Percentiles rank a stretch among this genome's conserved stretches.
Evolutionary conservation across 2,797 vertebrate species (phyloP).

Genomic region (Notamacropus eugenii): DNA sequence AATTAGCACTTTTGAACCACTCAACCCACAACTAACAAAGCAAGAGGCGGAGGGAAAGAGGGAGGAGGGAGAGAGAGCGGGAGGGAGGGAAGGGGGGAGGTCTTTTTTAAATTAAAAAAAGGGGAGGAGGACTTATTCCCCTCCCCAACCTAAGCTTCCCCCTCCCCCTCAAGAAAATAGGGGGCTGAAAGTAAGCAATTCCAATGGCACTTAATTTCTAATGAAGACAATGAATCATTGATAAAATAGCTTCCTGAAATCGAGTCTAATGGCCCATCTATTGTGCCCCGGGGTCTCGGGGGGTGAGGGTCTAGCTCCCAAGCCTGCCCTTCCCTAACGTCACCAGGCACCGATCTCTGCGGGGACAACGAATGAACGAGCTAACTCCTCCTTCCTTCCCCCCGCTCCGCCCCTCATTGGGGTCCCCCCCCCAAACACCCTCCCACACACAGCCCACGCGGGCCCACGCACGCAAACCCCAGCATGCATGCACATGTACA

Average conservation of each 20-base stretch:
- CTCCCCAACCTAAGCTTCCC: neutral
- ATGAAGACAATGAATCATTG: slow-evolving; percentile 72
- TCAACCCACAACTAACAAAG: slow-evolving; percentile 77
- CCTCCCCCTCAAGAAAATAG: slow-evolving; percentile 30
- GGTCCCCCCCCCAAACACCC: no score
- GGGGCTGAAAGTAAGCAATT: slow-evolving; percentile 60
- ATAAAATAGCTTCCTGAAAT: slow-evolving; percentile 58
- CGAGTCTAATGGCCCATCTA: neutral
- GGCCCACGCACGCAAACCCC: neutral
- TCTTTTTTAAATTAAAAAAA: neutral
- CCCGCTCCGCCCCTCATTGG: neutral
- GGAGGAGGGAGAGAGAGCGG: slow-evolving; percentile 24
- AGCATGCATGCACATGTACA: neutral
- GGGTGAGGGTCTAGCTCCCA: neutral
- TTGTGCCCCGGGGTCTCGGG: slow-evolving; percentile 25
- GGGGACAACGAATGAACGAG: neutral
- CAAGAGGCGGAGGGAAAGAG: slow-evolving; percentile 68
- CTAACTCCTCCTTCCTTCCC: neutral
- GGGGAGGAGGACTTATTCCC: neutral
- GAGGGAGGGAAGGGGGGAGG: no score
- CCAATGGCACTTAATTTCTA: slow-evolving; percentile 72
- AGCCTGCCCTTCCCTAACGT: neutral
- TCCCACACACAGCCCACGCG: no score
- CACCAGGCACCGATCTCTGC: neutral
- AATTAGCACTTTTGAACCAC: slow-evolving; percentile 78